A percentile compares a stretch with the other conserved stretches of the same genome.
Evolutionary conservation across 2,888 invertebrate species (phyloP).

Genomic region (Amblyjoppa fuscipennis): DNA sequence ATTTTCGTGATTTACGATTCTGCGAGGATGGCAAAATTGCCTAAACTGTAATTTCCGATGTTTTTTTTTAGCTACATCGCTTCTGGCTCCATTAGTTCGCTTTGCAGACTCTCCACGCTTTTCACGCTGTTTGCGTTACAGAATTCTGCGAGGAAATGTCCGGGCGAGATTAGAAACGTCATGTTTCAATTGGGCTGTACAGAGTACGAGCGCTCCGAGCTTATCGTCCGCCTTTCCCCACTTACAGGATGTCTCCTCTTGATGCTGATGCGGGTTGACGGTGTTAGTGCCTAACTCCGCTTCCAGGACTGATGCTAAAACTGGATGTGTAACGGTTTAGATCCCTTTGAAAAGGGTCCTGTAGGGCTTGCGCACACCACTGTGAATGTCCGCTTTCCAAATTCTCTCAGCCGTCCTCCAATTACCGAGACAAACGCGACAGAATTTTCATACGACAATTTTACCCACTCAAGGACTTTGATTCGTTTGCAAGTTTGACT

Average conservation of each 20-base stretch:
- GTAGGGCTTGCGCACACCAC: background rate
- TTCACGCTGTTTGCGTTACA: background rate
- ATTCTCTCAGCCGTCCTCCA: background rate
- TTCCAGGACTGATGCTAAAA: background rate
- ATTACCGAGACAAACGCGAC: background rate
- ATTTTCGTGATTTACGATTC: background rate
- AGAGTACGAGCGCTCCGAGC: background rate
- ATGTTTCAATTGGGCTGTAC: background rate
- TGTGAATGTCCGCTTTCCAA: background rate
- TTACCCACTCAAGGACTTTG: background rate
- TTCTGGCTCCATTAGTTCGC: background rate
- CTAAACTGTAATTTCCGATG: background rate
- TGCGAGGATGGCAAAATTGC: background rate
- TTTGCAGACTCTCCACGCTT: background rate
- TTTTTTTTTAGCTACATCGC: background rate
- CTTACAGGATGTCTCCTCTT: slow-evolving; percentile 1
- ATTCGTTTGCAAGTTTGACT: background rate
- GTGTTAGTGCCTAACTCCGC: slow-evolving; percentile 6
- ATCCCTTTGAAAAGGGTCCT: slow-evolving; percentile 4
- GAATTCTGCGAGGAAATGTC: background rate
- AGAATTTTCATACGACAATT: background rate
- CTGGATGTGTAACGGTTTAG: background rate
- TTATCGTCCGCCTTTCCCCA: background rate
- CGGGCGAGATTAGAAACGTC: background rate
- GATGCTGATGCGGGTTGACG: slow-evolving; percentile 13